These are phyloP conservation scores for Scaptomyza cyrtandrae DNA, from an alignment of 2,888 invertebrate genomes.

Conservation along the genomic window DNA sequence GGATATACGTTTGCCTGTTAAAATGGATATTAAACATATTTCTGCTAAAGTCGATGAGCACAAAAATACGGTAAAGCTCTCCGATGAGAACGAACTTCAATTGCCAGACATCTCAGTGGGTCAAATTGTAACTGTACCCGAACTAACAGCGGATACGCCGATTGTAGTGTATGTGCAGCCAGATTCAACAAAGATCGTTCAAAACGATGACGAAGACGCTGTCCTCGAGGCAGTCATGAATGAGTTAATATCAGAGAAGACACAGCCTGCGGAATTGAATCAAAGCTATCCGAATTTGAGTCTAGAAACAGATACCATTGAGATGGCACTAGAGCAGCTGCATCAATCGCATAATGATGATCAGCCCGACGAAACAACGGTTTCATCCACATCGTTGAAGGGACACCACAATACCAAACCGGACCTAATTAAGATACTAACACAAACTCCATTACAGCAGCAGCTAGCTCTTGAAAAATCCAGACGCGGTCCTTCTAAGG, in stretches of 20 bases:
- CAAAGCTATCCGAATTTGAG: constrained; percentile 32
- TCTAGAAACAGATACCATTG: constrained; percentile 51
- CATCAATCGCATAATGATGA: constrained; percentile 33
- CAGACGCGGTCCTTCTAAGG: constrained; percentile 9
- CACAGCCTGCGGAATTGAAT: not conserved
- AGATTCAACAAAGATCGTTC: constrained; percentile 63
- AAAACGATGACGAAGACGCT: constrained; percentile 52
- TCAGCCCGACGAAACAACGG: constrained; percentile 58
- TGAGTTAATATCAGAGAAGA: constrained; percentile 13
- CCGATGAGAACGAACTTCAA: not conserved
- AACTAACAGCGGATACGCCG: not conserved
- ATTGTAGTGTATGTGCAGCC: constrained; percentile 58
- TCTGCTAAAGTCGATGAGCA: constrained; percentile 46
- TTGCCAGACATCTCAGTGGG: constrained; percentile 1
- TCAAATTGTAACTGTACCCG: constrained; percentile 3
- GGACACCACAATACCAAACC: constrained; percentile 24
- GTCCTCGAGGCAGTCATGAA: constrained; percentile 32
- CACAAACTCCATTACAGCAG: constrained; percentile 38
- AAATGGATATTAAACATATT: constrained; percentile 56
- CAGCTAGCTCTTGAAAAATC: not conserved
- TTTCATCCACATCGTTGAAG: constrained; percentile 63
- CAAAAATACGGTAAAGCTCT: too few relatives aligned
- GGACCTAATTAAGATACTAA: constrained; percentile 44
- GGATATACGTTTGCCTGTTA: constrained; percentile 60
- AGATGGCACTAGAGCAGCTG: constrained; percentile 46